phyloP scores from a whole-genome alignment of 2,797 vertebrate genomes.

The Macropodus opercularis region DNA sequence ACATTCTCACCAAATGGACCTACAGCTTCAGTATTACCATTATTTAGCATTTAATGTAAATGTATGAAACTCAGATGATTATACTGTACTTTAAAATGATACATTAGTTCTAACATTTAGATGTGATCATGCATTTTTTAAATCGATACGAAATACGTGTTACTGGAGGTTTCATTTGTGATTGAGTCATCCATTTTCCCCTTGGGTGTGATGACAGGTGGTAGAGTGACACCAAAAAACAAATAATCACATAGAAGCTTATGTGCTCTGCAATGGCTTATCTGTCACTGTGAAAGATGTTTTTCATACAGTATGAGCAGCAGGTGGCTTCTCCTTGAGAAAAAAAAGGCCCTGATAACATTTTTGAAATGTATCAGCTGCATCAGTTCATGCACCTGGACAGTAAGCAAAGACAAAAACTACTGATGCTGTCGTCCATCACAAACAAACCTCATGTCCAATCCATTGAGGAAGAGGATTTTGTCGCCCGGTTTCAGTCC shows the following conservation, averaged over 20 bases:
- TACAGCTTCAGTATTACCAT: too few species aligned
- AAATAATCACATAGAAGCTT: constrained; percentile 26
- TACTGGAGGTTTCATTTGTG: too few species aligned
- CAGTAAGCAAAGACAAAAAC: constrained; percentile 9
- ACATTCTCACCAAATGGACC: too few species aligned
- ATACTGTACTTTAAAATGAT: too few species aligned
- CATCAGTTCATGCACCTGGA: constrained; percentile 17
- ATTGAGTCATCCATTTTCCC: background rate
- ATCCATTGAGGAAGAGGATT: constrained; percentile 96
- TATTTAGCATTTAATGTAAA: too few species aligned
- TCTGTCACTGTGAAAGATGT: constrained; percentile 21
- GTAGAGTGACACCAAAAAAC: too few species aligned
- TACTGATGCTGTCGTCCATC: background rate
- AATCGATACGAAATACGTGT: too few species aligned
- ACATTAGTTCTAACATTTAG: too few species aligned
- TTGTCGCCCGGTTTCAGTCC: constrained; percentile 93
- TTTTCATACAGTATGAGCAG: constrained; percentile 32
- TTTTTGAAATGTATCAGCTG: constrained; percentile 30
- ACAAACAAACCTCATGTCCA: constrained; percentile 94
- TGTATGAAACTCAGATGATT: too few species aligned
- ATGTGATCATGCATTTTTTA: too few species aligned
- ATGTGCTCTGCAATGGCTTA: constrained; percentile 22
- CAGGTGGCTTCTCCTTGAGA: constrained; percentile 41
- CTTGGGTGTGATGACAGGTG: background rate
- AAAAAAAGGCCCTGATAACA: constrained; percentile 18